Evolutionary conservation across 2,113 vertebrate genomes (phyloP).

Genomic region (Grammomys dolichurus): DNA sequence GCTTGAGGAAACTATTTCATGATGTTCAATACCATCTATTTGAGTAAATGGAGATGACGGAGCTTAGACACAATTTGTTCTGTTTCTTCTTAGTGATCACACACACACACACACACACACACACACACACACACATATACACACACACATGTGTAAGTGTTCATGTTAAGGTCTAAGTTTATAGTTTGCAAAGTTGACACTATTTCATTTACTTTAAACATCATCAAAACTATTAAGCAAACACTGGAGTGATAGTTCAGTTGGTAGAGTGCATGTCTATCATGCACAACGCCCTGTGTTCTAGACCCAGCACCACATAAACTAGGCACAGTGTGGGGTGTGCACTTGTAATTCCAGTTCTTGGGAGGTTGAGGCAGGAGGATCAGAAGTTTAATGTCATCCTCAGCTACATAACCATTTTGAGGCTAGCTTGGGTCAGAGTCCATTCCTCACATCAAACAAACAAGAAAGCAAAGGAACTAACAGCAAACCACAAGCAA

Average conservation of each 20-base stretch:
- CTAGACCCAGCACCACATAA: neutral
- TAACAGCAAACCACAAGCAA: neutral
- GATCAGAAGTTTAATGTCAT: neutral
- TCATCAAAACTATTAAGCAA: neutral
- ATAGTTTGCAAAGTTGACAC: neutral
- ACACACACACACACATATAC: neutral
- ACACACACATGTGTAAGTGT: neutral
- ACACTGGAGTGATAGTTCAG: neutral
- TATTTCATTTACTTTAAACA: neutral
- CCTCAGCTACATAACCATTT: neutral
- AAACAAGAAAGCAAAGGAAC: neutral
- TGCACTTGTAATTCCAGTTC: neutral
- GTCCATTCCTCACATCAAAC: neutral
- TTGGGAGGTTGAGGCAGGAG: neutral
- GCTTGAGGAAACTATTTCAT: constrained; percentile 56
- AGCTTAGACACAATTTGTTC: neutral
- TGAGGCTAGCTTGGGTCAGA: neutral
- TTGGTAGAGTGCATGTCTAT: neutral
- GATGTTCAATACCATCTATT: constrained; percentile 6
- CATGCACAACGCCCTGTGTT: neutral
- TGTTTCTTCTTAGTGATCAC: neutral
- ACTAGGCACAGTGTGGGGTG: neutral
- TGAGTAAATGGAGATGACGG: neutral
- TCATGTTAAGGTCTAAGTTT: neutral
- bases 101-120: constrained; percentile 11